Evolutionary conservation across 1,140 invertebrate genomes (phyloP).

Genomic region (Tetramorium parvispinum): DNA sequence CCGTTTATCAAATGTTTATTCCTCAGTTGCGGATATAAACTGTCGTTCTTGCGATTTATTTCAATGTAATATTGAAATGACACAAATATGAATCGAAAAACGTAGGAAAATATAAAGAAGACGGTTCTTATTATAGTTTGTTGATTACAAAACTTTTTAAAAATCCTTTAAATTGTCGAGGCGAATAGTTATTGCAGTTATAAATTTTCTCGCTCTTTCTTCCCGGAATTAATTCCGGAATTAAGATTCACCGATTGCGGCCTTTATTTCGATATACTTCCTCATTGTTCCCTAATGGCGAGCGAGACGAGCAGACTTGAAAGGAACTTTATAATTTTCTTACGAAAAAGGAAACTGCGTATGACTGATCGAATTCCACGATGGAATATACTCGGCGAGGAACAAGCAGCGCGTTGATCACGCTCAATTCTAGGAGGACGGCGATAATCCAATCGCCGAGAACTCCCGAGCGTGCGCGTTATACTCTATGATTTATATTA

Average conservation of each 20-base stretch:
- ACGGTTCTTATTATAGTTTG: not conserved
- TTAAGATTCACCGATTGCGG: not conserved
- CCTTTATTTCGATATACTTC: not conserved
- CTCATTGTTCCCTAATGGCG: not conserved
- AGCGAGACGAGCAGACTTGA: not conserved
- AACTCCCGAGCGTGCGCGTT: not conserved
- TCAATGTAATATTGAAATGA: not conserved
- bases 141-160: not conserved
- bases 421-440: conserved; percentile 9
- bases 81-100: not conserved
- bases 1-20: not conserved
- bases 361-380: not conserved
- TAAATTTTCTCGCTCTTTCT: not conserved
- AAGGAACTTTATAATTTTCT: not conserved
- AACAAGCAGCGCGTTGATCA: conserved; percentile 7
- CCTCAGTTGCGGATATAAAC: not conserved
- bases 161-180: not conserved
- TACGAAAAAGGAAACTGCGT: not conserved
- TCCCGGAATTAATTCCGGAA: not conserved
- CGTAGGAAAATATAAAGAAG: not conserved
- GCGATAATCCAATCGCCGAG: conserved; percentile 3
- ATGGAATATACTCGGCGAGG: not conserved
- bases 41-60: no score
- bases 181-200: not conserved
- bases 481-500: conserved; percentile 17